Conservation (phyloP, 1,140 invertebrate genomes). For the Meloidogyne exigua region DNA sequence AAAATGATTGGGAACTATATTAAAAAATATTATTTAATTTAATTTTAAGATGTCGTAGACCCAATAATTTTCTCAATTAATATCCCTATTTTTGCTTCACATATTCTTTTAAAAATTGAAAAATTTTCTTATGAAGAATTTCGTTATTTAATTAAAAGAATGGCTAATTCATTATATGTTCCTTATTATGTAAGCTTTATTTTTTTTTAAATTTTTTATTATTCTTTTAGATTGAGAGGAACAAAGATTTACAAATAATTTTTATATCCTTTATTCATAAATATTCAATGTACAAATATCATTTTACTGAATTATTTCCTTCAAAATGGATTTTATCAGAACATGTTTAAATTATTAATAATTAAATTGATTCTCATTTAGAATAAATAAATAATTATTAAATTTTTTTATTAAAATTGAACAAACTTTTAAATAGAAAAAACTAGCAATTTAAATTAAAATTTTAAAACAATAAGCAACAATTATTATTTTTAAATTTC, state of each 20-base stretch:
- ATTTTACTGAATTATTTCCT: conserved; percentile 1
- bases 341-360: neutral
- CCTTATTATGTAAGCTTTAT: conserved; percentile 13
- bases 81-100: conserved; percentile 25
- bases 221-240: neutral
- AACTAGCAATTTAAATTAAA: neutral
- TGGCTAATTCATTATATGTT: conserved; percentile 23
- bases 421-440: neutral
- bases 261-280: conserved; percentile 9
- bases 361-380: too few species aligned
- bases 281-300: conserved; percentile 12
- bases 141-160: conserved; percentile 25
- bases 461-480: neutral
- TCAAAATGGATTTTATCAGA: neutral
- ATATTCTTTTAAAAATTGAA: conserved; percentile 19
- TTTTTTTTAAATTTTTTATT: neutral
- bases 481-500: neutral
- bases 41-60: conserved; percentile 16
- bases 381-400: neutral
- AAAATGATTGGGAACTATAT: too few species aligned
- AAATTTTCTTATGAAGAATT: conserved; percentile 25
- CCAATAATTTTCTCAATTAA: conserved; percentile 28
- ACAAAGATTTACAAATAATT: neutral
- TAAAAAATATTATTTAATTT: neutral
- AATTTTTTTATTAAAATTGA: neutral